Percentiles rank a stretch among this genome's conserved stretches.
These are phyloP conservation scores for Rhineura floridana DNA, from an alignment of 2,113 vertebrate genomes.

Conservation along the genomic window DNA sequence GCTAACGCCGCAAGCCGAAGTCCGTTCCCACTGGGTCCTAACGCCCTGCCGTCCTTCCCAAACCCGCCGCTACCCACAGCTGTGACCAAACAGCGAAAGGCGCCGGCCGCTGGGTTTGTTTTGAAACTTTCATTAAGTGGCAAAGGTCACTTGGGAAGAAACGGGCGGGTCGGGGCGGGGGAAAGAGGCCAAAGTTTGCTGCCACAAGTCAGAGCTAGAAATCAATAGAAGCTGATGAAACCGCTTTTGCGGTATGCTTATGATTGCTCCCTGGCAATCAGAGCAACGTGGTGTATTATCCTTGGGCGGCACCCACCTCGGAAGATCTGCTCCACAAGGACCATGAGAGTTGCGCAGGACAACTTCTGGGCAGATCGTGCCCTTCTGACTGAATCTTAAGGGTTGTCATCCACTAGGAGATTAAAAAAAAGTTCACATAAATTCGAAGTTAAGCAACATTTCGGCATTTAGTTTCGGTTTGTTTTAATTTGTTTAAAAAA, in stretches of 20 bases:
- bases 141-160: slow-evolving; percentile 18
- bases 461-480: neutral
- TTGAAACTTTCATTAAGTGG: neutral
- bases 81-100: neutral
- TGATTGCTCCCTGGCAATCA: neutral
- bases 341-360: neutral
- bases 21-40: slow-evolving; percentile 30
- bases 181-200: slow-evolving; percentile 8
- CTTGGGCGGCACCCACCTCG: neutral
- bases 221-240: neutral
- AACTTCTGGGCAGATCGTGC: too few relatives aligned
- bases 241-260: neutral
- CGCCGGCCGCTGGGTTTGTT: neutral
- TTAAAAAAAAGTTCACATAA: too few relatives aligned
- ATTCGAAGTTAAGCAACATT: neutral
- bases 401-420: neutral
- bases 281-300: neutral
- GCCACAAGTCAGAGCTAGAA: neutral
- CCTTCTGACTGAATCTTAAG: too few relatives aligned
- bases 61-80: neutral
- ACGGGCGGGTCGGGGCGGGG: neutral
- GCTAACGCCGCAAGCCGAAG: neutral
- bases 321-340: neutral
- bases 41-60: neutral
- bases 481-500: neutral